phyloP scores from a whole-genome alignment of 92 coral and sea anemone species.

The Muricea muricata region DNA sequence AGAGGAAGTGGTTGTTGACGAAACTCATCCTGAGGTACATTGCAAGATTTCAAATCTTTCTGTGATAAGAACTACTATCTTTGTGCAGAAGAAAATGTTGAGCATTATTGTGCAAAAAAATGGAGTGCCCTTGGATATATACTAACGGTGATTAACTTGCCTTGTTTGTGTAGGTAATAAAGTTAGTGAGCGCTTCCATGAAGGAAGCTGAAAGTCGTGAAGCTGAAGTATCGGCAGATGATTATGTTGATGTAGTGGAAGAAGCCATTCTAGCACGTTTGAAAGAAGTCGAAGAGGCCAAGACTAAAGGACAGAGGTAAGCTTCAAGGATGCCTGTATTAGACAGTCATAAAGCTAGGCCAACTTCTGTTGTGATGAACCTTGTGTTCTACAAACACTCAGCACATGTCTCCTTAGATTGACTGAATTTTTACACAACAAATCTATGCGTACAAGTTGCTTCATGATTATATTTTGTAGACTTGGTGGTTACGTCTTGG shows the following conservation, averaged over 20 bases:
- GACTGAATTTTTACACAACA: too few species aligned
- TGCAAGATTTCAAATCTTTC: background rate
- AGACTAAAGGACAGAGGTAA: slow-evolving; percentile 84
- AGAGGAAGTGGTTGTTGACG: slow-evolving; percentile 70
- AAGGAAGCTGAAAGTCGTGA: slow-evolving; percentile 85
- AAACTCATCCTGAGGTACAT: slow-evolving; percentile 87
- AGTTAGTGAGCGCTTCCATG: slow-evolving; percentile 78
- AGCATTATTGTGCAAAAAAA: too few species aligned
- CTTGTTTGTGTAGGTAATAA: slow-evolving; percentile 53
- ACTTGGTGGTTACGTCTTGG: slow-evolving; percentile 85
- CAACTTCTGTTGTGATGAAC: too few species aligned
- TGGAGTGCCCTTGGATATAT: too few species aligned
- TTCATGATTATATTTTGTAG: slow-evolving; percentile 62
- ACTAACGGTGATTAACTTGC: too few species aligned
- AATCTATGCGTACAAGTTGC: too few species aligned
- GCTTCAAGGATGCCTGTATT: too few species aligned
- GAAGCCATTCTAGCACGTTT: slow-evolving; percentile 85
- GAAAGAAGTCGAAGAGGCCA: slow-evolving; percentile 75
- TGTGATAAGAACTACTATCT: too few species aligned
- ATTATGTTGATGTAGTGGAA: slow-evolving; percentile 86
- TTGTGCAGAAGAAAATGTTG: too few species aligned
- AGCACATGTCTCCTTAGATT: too few species aligned
- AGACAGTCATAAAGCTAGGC: too few species aligned
- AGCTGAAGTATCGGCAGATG: slow-evolving; percentile 87
- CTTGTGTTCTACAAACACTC: too few species aligned